Percentiles rank a stretch among this genome's conserved stretches.
Conservation (phyloP, 2,888 invertebrate genomes). For the Caradrina clavipalpis region DNA sequence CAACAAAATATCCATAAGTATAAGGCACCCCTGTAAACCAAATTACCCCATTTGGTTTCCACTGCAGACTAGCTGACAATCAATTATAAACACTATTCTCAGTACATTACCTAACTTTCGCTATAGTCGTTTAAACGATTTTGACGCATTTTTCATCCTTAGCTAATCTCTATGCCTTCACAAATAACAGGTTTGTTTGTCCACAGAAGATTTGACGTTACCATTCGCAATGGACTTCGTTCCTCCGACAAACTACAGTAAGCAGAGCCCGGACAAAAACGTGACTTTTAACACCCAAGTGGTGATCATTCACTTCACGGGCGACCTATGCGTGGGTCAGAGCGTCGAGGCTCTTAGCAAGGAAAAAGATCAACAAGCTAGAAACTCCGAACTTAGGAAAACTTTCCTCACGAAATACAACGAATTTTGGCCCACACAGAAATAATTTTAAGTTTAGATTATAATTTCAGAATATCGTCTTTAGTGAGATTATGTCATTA, state of each 20-base stretch:
- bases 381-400: conserved; percentile 92
- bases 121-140: no score
- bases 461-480: conserved; percentile 62
- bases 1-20: no score
- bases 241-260: conserved; percentile 77
- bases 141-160: neutral
- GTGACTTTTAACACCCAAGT: conserved; percentile 91
- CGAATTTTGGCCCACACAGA: conserved; percentile 87
- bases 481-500: conserved; percentile 67
- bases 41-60: no score
- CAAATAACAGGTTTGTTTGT: conserved; percentile 13
- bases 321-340: conserved; percentile 88
- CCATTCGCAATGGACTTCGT: conserved; percentile 81
- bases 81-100: no score
- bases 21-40: no score
- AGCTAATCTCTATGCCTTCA: neutral
- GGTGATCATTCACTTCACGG: conserved; percentile 92
- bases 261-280: conserved; percentile 84
- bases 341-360: conserved; percentile 92
- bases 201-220: conserved; percentile 75
- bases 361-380: conserved; percentile 92
- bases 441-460: conserved; percentile 77
- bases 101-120: no score
- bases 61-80: no score
- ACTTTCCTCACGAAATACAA: conserved; percentile 89